A percentile compares a stretch with the other conserved stretches of the same genome.
These are phyloP conservation scores for Dendropsophus ebraccatus DNA, from an alignment of 2,113 vertebrate species.

Conservation along the genomic window DNA sequence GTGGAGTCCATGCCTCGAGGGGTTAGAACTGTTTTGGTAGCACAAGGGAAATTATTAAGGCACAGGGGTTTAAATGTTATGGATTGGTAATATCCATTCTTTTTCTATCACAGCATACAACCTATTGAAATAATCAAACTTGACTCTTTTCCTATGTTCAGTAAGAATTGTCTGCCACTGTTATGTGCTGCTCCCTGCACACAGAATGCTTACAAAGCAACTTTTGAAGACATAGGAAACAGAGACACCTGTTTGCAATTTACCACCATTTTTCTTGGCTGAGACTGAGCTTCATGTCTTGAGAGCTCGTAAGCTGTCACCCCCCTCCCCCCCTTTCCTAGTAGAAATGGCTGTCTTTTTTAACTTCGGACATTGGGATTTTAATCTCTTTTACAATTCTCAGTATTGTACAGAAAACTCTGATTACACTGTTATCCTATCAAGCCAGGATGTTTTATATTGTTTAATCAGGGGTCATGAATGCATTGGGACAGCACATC, in stretches of 20 bases:
- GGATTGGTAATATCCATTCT: background rate
- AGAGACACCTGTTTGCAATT: constrained; percentile 35
- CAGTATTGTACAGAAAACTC: background rate
- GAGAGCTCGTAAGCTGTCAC: background rate
- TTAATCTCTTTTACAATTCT: background rate
- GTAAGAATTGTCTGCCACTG: constrained; percentile 15
- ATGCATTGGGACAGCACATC: background rate
- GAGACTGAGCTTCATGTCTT: constrained; percentile 2
- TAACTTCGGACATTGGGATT: background rate
- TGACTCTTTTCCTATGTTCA: background rate
- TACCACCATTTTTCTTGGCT: constrained; percentile 45
- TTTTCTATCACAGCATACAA: background rate
- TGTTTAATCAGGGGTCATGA: background rate
- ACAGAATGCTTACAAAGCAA: constrained; percentile 40
- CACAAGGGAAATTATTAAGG: no score
- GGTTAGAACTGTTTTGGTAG: no score
- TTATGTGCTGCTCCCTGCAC: constrained; percentile 33
- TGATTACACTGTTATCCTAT: background rate
- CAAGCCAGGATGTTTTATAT: background rate
- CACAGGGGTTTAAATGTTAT: no score
- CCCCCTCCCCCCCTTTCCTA: background rate
- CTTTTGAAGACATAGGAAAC: constrained; percentile 38
- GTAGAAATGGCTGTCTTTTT: background rate
- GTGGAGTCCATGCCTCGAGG: no score
- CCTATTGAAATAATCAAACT: background rate